Conservation (phyloP, 2,888 invertebrate genomes). For the Morinoia aosen region DNA sequence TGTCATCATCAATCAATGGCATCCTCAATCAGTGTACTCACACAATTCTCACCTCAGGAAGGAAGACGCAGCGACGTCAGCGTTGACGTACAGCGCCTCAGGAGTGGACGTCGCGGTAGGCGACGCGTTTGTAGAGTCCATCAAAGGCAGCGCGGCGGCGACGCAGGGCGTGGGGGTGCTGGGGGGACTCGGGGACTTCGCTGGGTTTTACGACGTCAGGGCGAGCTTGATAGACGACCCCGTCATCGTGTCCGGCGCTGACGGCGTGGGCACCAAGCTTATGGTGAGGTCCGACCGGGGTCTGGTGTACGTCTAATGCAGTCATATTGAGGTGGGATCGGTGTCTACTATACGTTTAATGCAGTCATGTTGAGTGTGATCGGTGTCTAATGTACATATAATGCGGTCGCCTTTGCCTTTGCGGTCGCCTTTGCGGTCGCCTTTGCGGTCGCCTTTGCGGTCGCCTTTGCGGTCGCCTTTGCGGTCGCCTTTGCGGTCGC, state of each 20-base stretch:
- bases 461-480: background rate
- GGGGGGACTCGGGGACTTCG: constrained; percentile 91
- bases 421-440: background rate
- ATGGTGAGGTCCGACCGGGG: constrained; percentile 76
- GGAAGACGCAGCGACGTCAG: background rate
- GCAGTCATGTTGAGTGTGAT: no score
- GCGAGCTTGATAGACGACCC: constrained; percentile 85
- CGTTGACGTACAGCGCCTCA: constrained; percentile 83
- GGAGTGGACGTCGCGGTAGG: constrained; percentile 97
- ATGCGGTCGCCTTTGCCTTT: no score
- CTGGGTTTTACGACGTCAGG: constrained; percentile 87
- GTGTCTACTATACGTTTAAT: no score
- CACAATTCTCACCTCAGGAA: no score
- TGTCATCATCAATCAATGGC: no score
- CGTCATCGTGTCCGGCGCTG: constrained; percentile 91
- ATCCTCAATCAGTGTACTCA: no score
- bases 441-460: no score
- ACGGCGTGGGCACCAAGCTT: constrained; percentile 97
- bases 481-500: background rate
- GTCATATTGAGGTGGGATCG: no score
- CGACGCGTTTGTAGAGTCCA: constrained; percentile 84
- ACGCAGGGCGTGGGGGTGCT: constrained; percentile 85
- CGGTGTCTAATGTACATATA: no score
- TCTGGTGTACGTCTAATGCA: background rate
- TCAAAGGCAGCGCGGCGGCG: constrained; percentile 85